These are phyloP conservation scores for Centropyge bicolor DNA, from an alignment of 2,797 vertebrate species.

Conservation along the genomic window DNA sequence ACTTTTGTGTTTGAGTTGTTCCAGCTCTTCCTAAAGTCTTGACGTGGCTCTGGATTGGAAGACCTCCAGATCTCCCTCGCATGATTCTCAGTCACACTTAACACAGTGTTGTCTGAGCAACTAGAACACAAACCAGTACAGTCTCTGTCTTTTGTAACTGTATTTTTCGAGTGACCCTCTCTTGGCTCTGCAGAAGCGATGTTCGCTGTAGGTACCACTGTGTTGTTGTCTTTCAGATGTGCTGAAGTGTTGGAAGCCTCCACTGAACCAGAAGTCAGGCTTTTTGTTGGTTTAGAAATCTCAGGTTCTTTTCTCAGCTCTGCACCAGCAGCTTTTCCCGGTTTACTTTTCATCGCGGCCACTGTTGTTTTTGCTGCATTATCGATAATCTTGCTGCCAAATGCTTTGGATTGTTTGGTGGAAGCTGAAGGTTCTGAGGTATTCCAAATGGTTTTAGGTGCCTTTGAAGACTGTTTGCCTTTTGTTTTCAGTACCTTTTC, in stretches of 20 bases:
- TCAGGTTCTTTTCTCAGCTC: conserved; percentile 39
- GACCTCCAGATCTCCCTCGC: neutral
- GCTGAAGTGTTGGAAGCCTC: neutral
- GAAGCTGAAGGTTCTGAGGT: conserved; percentile 35
- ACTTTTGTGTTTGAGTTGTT: conserved; percentile 36
- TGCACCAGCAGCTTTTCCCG: conserved; percentile 24
- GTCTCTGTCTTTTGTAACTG: conserved; percentile 1
- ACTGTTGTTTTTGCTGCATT: conserved; percentile 10
- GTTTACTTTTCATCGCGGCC: conserved; percentile 44
- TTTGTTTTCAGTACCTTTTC: conserved; percentile 70
- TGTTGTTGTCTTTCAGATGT: conserved; percentile 14
- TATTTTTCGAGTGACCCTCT: neutral
- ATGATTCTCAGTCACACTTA: neutral
- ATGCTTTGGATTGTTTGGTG: conserved; percentile 51
- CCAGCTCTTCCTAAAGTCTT: conserved; percentile 16
- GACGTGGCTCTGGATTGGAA: conserved; percentile 15
- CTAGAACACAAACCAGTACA: neutral
- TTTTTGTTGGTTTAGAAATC: conserved; percentile 27
- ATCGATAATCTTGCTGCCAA: neutral
- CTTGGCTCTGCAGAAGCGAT: conserved; percentile 8
- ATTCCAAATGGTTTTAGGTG: conserved; percentile 32
- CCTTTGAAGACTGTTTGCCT: conserved; percentile 52
- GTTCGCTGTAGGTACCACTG: conserved; percentile 18
- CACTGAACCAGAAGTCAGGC: neutral
- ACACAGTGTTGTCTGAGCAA: neutral